Evolutionary conservation across 2,797 vertebrate genomes (phyloP).

Genomic region (Paedocypris micromegethes): DNA sequence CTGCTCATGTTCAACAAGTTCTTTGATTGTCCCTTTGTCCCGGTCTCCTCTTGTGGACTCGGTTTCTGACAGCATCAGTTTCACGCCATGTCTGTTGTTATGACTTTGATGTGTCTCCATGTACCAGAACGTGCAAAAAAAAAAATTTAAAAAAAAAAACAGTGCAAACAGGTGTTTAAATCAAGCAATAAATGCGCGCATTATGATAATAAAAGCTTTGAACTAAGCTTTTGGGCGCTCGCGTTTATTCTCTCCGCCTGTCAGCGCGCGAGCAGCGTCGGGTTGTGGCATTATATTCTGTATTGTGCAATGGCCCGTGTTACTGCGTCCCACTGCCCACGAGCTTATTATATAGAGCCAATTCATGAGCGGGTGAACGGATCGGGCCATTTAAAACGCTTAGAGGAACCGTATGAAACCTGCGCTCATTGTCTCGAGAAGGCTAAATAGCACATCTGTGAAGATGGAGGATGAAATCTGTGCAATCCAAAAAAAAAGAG

Average conservation of each 20-base stretch:
- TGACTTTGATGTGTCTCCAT: conserved; percentile 44
- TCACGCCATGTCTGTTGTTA: conserved; percentile 36
- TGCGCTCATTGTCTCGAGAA: conserved; percentile 42
- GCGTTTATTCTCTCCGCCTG: conserved; percentile 55
- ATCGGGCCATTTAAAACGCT: conserved; percentile 75
- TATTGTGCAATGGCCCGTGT: conserved; percentile 68
- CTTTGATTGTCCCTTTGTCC: conserved; percentile 21
- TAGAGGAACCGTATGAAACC: conserved; percentile 67
- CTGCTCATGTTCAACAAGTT: conserved; percentile 38
- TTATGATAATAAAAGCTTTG: conserved; percentile 37
- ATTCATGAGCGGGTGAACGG: conserved; percentile 79
- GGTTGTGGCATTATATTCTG: conserved; percentile 53
- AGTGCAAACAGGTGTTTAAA: conserved; percentile 4
- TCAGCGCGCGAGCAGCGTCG: conserved; percentile 53
- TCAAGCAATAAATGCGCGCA: conserved; percentile 43
- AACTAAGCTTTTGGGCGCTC: background rate
- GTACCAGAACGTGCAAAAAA: conserved; percentile 38
- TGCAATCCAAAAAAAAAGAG: background rate
- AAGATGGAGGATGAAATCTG: conserved; percentile 50
- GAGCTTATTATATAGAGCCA: conserved; percentile 64
- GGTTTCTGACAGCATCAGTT: conserved; percentile 37
- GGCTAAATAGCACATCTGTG: conserved; percentile 44
- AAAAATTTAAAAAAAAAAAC: conserved; percentile 19
- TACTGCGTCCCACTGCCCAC: conserved; percentile 60
- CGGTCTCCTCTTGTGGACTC: background rate